Percentiles rank a stretch among this genome's conserved stretches.
phyloP scores from a whole-genome alignment of 2,113 vertebrate species.

The Burhinus bistriatus region DNA sequence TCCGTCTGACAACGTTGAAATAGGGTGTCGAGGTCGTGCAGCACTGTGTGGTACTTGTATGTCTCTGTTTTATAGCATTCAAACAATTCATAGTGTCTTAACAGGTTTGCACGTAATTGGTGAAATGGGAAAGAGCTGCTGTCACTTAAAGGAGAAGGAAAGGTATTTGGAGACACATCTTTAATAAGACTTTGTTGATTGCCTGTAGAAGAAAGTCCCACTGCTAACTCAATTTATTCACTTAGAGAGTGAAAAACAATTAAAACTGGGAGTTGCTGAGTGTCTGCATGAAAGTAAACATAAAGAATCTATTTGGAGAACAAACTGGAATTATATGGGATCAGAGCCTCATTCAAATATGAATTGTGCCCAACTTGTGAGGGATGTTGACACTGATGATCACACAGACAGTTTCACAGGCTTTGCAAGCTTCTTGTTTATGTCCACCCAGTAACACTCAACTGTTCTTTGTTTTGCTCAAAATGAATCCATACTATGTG shows the following conservation, averaged over 20 bases:
- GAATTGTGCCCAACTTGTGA: not conserved
- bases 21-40: accelerated
- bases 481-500: not conserved
- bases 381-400: not conserved
- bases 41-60: not conserved
- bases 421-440: not conserved
- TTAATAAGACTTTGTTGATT: not conserved
- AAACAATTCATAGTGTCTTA: not conserved
- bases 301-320: not conserved
- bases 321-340: not conserved
- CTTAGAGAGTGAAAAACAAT: not conserved
- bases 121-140: not conserved
- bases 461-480: not conserved
- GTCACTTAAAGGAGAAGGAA: not conserved
- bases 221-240: not conserved
- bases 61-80: not conserved
- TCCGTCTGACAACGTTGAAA: not conserved
- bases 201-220: not conserved
- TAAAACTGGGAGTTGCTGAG: not conserved
- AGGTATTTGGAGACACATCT: not conserved
- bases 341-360: not conserved
- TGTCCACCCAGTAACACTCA: not conserved
- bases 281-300: not conserved
- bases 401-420: not conserved
- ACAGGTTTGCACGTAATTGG: accelerated